Conservation (phyloP, 2,113 vertebrate species). For the Edolisoma coerulescens region DNA sequence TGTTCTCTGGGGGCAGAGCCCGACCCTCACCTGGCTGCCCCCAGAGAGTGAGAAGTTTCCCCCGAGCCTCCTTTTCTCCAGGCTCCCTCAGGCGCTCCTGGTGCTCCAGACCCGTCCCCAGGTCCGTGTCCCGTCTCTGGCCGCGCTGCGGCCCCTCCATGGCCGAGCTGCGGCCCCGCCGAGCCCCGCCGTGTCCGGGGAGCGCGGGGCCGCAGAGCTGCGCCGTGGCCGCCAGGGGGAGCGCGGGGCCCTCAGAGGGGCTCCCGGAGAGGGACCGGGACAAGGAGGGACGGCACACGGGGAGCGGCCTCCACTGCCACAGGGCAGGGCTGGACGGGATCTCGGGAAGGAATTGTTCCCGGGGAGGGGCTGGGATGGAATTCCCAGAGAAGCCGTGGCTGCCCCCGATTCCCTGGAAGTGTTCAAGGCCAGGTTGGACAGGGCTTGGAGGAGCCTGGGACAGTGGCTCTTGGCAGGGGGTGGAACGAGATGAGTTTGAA, state of each 20-base stretch:
- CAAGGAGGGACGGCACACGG: background rate
- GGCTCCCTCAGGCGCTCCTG: background rate
- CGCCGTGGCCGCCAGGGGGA: background rate
- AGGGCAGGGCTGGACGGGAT: accelerated
- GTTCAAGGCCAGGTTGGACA: accelerated
- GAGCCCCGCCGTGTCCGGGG: background rate
- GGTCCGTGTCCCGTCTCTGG: background rate
- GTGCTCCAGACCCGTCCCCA: background rate
- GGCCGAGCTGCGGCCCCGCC: background rate
- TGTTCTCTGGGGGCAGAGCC: background rate
- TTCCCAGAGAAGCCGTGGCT: background rate
- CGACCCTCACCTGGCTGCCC: too few relatives aligned
- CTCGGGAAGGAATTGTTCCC: background rate
- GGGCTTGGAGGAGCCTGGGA: background rate
- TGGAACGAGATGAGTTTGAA: background rate
- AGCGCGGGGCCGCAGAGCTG: background rate
- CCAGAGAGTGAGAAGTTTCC: background rate
- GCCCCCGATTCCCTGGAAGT: background rate
- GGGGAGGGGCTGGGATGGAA: background rate
- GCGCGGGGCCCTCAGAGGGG: background rate
- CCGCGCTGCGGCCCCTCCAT: background rate
- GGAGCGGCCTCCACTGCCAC: accelerated
- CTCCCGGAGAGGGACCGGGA: background rate
- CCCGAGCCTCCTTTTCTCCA: background rate
- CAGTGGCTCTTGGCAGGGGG: background rate